A percentile compares a stretch with the other conserved stretches of the same genome.
Conservation (phyloP, 2,888 invertebrate species). For the Caenorhabditis sinica region DNA sequence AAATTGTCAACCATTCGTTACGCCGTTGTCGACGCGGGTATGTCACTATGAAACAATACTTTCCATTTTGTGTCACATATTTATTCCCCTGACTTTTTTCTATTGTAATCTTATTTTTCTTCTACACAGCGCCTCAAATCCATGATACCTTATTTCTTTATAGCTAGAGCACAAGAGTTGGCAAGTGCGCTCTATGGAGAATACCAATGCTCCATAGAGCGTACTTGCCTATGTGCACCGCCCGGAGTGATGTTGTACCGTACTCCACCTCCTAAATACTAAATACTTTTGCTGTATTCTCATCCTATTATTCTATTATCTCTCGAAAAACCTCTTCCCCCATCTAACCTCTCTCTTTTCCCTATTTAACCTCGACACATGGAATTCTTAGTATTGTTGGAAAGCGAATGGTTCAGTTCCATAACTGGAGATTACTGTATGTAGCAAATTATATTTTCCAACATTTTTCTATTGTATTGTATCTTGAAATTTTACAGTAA, state of each 20-base stretch:
- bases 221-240: neutral
- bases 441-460: neutral
- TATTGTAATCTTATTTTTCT: neutral
- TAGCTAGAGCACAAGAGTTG: neutral
- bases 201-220: neutral
- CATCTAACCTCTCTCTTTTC: neutral
- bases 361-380: conserved; percentile 44
- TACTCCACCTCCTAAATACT: neutral
- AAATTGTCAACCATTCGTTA: conserved; percentile 62
- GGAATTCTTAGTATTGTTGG: conserved; percentile 61
- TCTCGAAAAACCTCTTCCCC: neutral
- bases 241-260: neutral
- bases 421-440: conserved; percentile 9
- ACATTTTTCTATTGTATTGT: neutral
- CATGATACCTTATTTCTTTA: neutral
- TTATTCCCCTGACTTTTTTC: neutral
- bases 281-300: neutral
- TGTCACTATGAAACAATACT: conserved; percentile 57
- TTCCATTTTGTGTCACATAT: conserved; percentile 28
- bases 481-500: neutral
- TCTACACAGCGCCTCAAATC: neutral
- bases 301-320: no score
- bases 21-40: conserved; percentile 66
- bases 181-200: neutral
- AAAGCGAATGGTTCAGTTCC: conserved; percentile 63